Percentiles rank a stretch among this genome's conserved stretches.
Conservation (phyloP, 2,888 invertebrate genomes). For the Drosophila antonietae region DNA sequence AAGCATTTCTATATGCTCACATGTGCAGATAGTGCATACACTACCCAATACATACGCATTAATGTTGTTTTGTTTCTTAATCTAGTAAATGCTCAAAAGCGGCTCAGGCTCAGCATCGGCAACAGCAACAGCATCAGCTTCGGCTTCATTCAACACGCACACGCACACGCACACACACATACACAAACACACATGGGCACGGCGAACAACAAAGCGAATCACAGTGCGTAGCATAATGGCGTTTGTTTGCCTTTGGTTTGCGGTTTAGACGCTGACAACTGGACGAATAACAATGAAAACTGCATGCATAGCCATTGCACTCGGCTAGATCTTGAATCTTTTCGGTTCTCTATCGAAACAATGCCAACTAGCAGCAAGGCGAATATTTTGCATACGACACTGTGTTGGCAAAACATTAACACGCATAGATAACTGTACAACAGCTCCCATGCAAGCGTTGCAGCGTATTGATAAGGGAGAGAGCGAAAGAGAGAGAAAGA, state of each 20-base stretch:
- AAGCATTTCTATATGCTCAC: not conserved
- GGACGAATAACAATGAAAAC: slow-evolving; percentile 38
- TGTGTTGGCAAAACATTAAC: slow-evolving; percentile 78
- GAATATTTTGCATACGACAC: slow-evolving; percentile 64
- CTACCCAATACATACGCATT: not conserved
- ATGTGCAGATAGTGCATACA: slow-evolving; percentile 2
- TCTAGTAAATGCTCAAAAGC: slow-evolving; percentile 82
- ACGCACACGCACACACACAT: not conserved
- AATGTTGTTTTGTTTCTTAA: slow-evolving; percentile 68
- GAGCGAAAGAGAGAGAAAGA: not conserved
- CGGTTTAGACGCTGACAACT: slow-evolving; percentile 31
- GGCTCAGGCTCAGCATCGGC: slow-evolving; percentile 55
- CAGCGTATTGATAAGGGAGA: not conserved
- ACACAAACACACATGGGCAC: slow-evolving; percentile 1
- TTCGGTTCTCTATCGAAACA: slow-evolving; percentile 6
- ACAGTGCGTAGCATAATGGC: slow-evolving; percentile 27
- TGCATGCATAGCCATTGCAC: not conserved
- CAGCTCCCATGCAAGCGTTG: not conserved
- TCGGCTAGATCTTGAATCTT: slow-evolving; percentile 51
- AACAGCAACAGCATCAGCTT: slow-evolving; percentile 8
- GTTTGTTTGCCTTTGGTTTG: slow-evolving; percentile 48
- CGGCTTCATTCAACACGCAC: slow-evolving; percentile 1
- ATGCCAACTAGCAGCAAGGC: slow-evolving; percentile 5
- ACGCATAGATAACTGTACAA: not conserved
- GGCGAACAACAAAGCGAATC: slow-evolving; percentile 41